phyloP scores from a whole-genome alignment of 2,888 invertebrate genomes.

The Oxyscelio sp. region DNA sequence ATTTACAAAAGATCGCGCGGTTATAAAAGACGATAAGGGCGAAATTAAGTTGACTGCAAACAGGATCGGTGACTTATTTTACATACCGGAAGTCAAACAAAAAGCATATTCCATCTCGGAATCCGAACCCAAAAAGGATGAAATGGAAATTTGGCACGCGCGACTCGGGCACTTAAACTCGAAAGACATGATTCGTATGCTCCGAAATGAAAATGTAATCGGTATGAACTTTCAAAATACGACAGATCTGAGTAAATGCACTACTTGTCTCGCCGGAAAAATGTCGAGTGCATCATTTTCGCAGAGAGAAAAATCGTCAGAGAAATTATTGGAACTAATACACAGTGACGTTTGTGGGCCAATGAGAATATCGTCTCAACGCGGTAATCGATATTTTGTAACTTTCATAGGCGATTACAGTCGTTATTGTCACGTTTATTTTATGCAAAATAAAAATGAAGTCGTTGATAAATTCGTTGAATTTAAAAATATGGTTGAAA shows the following conservation, averaged over 20 bases:
- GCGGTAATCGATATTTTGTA: background rate
- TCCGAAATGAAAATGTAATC: background rate
- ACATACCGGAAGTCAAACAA: background rate
- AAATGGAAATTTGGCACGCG: background rate
- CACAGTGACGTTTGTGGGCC: constrained; percentile 4
- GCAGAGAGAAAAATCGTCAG: background rate
- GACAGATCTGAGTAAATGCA: background rate
- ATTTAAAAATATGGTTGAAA: background rate
- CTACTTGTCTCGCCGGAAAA: background rate
- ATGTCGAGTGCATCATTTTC: no score
- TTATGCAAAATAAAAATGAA: background rate
- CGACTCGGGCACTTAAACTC: constrained; percentile 1
- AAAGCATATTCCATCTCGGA: no score
- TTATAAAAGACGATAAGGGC: no score
- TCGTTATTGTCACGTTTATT: background rate
- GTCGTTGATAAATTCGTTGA: background rate
- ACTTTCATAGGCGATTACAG: constrained; percentile 1
- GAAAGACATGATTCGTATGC: background rate
- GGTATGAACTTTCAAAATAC: background rate
- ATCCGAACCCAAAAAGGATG: background rate
- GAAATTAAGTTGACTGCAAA: background rate
- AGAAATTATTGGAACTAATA: background rate
- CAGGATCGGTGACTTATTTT: background rate
- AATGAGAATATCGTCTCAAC: background rate
- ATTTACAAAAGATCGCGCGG: no score